Evolutionary conservation across 2,113 vertebrate genomes (phyloP), one percentile per base, ranked within the genome.

Genomic region (Sinocyclocheilus anophthalmus): DNA sequence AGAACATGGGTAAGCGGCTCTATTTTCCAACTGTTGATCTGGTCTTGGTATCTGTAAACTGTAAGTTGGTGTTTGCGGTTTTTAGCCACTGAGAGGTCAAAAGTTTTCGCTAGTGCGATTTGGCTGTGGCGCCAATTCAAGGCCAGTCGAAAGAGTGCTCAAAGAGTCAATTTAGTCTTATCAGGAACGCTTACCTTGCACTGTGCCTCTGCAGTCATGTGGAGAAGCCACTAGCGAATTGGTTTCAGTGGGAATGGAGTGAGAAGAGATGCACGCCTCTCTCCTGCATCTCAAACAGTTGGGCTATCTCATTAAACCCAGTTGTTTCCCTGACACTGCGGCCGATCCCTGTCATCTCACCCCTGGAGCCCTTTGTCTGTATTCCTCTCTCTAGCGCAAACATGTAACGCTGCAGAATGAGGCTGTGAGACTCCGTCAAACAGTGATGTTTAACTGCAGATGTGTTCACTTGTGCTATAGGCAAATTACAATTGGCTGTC

Each of bases 121-220:
- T 50, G 45, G 39, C 5, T 20, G 11, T 37, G 61, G 24, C 24
- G 2, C 20, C 26, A 22, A 55, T 72, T 55, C 50, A 73, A 57
- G 48, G 12, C 20, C 26, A 55, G 12, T 10, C 0, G 12, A 73
- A 26, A 59, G 30, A 48, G 14, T 7, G 20, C 6, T 79, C 76
- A 79, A 53, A 48, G 48, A 84, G 81, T 84, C 69, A 55, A 70
- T 84, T 84, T 72, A 73, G 67, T 26, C 48, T 84, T 84, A 84
- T 84, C 81, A 73, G 81, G 48, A n/a, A n/a, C 0, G 81, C 30
- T 84, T 33, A 84, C 65, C 81, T 84, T 84, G 81, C 48, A 57
- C 81, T 73, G 48, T 20, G 42, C 4, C 61, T 67, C 80, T 69
- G 63, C 63, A 69, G 48, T 53, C 81, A 84, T 57, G 81, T 20